A percentile compares a stretch with the other conserved stretches of the same genome.
These are phyloP conservation scores for Alaudala cheleensis DNA, from an alignment of 2,113 vertebrate species.

Conservation along the genomic window DNA sequence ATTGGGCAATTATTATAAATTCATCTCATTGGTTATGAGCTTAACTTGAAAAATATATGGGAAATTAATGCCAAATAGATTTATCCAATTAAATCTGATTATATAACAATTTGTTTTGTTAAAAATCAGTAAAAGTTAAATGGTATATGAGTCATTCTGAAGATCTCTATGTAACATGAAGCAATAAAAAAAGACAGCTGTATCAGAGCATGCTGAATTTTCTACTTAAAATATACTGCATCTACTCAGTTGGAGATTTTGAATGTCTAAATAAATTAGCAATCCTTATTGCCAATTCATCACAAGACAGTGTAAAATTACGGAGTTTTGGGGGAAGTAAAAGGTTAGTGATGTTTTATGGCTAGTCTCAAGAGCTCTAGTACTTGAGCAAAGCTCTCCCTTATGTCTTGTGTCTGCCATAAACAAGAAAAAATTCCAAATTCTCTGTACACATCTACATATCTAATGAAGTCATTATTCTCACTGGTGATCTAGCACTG, in stretches of 20 bases:
- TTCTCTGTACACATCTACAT: background rate
- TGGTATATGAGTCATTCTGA: background rate
- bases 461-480: background rate
- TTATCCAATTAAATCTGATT: background rate
- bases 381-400: background rate
- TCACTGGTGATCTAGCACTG: background rate
- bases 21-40: background rate
- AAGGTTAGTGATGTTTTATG: background rate
- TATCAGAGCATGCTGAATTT: background rate
- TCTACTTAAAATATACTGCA: background rate
- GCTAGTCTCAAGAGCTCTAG: background rate
- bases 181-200: background rate
- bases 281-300: background rate
- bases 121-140: background rate
- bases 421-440: background rate
- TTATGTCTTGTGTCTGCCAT: background rate
- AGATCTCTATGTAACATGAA: background rate
- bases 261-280: conserved; percentile 20
- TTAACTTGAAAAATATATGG: background rate
- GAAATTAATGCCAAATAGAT: background rate
- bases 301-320: background rate
- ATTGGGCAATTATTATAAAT: background rate
- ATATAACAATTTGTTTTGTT: background rate
- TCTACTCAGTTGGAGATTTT: background rate
- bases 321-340: background rate